phyloP scores from a whole-genome alignment of 1,140 invertebrate genomes.

The Apis laboriosa region DNA sequence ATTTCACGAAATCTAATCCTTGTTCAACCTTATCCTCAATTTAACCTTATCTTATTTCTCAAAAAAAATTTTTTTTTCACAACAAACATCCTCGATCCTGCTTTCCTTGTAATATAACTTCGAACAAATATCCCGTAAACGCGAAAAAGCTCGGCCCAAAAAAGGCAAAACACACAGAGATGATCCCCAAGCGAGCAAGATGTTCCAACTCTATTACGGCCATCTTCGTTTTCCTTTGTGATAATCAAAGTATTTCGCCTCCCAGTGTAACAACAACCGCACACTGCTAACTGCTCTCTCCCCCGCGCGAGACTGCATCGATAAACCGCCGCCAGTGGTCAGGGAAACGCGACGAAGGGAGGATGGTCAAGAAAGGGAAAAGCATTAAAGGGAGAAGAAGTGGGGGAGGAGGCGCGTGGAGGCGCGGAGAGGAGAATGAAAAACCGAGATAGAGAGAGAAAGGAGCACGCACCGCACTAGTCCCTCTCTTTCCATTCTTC shows the following conservation, averaged over 20 bases:
- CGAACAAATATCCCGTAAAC: too few relatives aligned
- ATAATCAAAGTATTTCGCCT: conserved; percentile 28
- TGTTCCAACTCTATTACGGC: conserved; percentile 1
- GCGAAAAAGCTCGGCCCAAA: too few relatives aligned
- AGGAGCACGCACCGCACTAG: neutral
- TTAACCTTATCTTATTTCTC: too few relatives aligned
- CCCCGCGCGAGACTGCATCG: neutral
- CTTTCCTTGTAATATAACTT: too few relatives aligned
- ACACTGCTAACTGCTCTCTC: neutral
- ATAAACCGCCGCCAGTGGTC: neutral
- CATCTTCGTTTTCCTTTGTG: conserved; percentile 24
- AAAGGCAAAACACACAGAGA: neutral
- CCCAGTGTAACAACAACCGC: neutral
- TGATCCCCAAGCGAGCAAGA: conserved; percentile 7
- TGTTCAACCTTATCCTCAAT: too few relatives aligned
- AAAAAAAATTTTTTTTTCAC: too few relatives aligned
- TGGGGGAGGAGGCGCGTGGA: neutral
- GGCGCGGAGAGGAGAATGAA: neutral
- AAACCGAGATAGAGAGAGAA: too few relatives aligned
- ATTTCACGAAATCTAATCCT: too few relatives aligned
- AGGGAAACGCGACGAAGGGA: neutral
- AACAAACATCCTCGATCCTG: too few relatives aligned
- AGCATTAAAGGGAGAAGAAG: neutral
- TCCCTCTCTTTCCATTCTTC: conserved; percentile 8
- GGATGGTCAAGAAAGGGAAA: conserved; percentile 12